These are phyloP conservation scores for Apotomis betuletana DNA, from an alignment of 2,888 invertebrate species.

Conservation along the genomic window DNA sequence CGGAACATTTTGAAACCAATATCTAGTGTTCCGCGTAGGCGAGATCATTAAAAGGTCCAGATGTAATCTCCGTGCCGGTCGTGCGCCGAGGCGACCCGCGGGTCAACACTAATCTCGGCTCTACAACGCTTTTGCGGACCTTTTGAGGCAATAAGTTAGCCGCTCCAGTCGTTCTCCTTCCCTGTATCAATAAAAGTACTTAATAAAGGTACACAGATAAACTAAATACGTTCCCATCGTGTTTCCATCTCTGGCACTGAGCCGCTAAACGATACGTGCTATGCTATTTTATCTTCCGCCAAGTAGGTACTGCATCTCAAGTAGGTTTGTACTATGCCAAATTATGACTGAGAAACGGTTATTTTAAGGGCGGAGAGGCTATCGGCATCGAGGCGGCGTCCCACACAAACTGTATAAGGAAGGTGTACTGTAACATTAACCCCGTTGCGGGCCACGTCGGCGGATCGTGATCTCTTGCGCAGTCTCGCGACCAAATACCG, in stretches of 20 bases:
- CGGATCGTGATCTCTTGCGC: slow-evolving; percentile 56
- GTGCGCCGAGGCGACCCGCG: slow-evolving; percentile 52
- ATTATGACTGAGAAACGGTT: slow-evolving; percentile 49
- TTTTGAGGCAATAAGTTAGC: slow-evolving; percentile 50
- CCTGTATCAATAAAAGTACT: slow-evolving; percentile 19
- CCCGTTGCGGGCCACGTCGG: slow-evolving; percentile 59
- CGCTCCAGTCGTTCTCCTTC: slow-evolving; percentile 41
- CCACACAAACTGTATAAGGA: slow-evolving; percentile 55
- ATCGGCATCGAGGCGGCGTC: slow-evolving; percentile 50
- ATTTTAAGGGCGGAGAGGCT: slow-evolving; percentile 57
- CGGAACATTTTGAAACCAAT: slow-evolving; percentile 42
- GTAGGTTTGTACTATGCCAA: slow-evolving; percentile 5
- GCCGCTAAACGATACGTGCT: not conserved
- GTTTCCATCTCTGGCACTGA: slow-evolving; percentile 7
- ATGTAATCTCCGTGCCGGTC: slow-evolving; percentile 54
- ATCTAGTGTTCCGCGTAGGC: slow-evolving; percentile 48
- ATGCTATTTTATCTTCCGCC: not conserved
- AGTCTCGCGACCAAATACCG: slow-evolving; percentile 30
- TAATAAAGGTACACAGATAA: slow-evolving; percentile 11
- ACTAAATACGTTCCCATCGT: slow-evolving; percentile 5
- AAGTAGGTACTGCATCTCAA: slow-evolving; percentile 1
- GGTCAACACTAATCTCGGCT: slow-evolving; percentile 56
- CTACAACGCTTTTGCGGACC: slow-evolving; percentile 54
- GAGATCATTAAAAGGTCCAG: slow-evolving; percentile 49
- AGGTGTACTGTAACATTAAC: slow-evolving; percentile 67